Conservation (phyloP, 1,140 invertebrate species). For the Sogatella furcifera region DNA sequence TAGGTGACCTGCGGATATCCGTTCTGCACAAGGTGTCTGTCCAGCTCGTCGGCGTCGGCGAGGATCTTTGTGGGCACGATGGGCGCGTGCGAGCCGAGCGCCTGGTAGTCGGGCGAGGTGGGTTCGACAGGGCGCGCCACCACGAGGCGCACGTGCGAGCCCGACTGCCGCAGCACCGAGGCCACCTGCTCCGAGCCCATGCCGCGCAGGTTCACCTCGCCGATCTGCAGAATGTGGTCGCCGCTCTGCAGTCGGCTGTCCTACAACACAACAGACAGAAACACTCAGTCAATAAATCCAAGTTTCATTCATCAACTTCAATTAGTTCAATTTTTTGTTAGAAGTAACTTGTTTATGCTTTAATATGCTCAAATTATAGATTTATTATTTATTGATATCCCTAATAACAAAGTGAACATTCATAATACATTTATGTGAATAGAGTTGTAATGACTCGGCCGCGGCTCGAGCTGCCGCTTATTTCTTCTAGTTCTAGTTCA, state of each 20-base stretch:
- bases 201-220: conserved; percentile 81
- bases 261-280: conserved; percentile 34
- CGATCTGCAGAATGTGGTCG: conserved; percentile 90
- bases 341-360: too few species aligned
- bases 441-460: too few species aligned
- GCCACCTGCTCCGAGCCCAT: conserved; percentile 91
- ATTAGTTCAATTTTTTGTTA: too few species aligned
- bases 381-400: too few species aligned
- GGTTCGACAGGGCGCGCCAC: conserved; percentile 79
- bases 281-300: too few species aligned
- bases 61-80: conserved; percentile 76
- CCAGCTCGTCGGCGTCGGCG: conserved; percentile 73
- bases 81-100: conserved; percentile 58
- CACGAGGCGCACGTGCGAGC: conserved; percentile 73
- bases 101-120: conserved; percentile 51
- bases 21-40: conserved; percentile 70
- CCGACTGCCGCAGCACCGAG: conserved; percentile 77
- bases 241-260: conserved; percentile 80
- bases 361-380: too few species aligned
- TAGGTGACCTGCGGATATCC: conserved; percentile 49
- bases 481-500: too few species aligned
- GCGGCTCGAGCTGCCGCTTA: too few species aligned
- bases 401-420: too few species aligned
- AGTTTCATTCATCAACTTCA: too few species aligned
- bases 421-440: too few species aligned